These are phyloP conservation scores for Graphium colonna DNA, from an alignment of 2,888 invertebrate genomes.

Conservation along the genomic window DNA sequence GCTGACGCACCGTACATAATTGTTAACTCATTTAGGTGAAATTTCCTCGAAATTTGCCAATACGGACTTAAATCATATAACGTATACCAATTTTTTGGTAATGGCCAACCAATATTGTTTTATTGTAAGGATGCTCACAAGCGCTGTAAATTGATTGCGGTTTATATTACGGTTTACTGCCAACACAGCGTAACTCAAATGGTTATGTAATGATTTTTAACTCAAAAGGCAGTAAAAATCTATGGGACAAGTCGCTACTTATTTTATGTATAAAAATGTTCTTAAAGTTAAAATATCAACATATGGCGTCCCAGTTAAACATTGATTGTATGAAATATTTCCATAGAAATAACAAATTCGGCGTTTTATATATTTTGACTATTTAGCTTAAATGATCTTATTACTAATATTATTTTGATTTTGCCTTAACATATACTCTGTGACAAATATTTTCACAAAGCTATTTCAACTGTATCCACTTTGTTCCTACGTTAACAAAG, in stretches of 20 bases:
- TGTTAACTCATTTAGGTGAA: conserved; percentile 3
- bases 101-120: conserved; percentile 10
- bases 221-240: no score
- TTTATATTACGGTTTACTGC: conserved; percentile 1
- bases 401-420: no score
- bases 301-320: no score
- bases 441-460: no score
- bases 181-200: not conserved
- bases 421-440: no score
- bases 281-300: no score
- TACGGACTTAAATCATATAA: conserved; percentile 8
- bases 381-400: no score
- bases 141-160: conserved; percentile 14
- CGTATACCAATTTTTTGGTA: conserved; percentile 11
- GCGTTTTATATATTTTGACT: no score
- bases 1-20: not conserved
- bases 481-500: conserved; percentile 55
- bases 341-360: no score
- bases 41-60: conserved; percentile 7
- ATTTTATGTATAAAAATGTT: no score
- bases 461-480: conserved; percentile 37
- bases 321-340: no score
- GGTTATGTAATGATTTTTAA: not conserved
- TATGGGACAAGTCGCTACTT: no score
- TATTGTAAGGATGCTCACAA: conserved; percentile 8